A percentile compares a stretch with the other conserved stretches of the same genome.
phyloP scores from a whole-genome alignment of 1,140 invertebrate species.

The Leptestheria dahalacensis region DNA sequence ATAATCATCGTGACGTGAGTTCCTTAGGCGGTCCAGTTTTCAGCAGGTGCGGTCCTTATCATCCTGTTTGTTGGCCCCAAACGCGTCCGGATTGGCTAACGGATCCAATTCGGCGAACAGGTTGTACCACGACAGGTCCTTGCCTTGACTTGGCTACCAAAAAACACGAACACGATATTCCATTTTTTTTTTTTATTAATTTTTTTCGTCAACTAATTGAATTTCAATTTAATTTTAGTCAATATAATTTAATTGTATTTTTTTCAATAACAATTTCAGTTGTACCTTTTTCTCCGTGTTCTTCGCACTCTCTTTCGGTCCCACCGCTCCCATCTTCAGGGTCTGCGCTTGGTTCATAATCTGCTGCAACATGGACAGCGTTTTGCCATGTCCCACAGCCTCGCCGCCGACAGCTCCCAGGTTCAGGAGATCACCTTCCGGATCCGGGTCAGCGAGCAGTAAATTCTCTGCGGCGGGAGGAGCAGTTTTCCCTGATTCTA shows the following conservation, averaged over 20 bases:
- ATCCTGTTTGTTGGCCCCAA: constrained; percentile 33
- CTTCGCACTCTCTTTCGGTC: too few species aligned
- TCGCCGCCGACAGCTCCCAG: not conserved
- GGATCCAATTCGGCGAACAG: constrained; percentile 88
- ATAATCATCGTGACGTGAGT: too few species aligned
- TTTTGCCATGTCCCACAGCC: not conserved
- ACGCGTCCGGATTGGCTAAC: constrained; percentile 54
- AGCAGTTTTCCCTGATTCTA: not conserved
- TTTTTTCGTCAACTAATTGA: too few species aligned
- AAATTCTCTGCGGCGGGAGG: not conserved
- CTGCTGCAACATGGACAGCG: not conserved
- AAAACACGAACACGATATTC: constrained; percentile 10
- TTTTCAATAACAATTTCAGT: too few species aligned
- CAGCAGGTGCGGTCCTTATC: constrained; percentile 26
- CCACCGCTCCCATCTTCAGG: too few species aligned
- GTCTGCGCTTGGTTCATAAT: not conserved
- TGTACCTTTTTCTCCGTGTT: too few species aligned
- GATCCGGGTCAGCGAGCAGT: not conserved
- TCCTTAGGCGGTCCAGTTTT: constrained; percentile 9
- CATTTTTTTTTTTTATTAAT: too few species aligned
- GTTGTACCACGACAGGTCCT: constrained; percentile 60
- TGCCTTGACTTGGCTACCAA: constrained; percentile 24
- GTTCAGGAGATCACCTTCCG: not conserved
- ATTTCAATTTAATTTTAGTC: too few species aligned
- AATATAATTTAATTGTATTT: too few species aligned